Conservation (phyloP, 1,140 invertebrate species). For the Cardiocondyla obscurior region DNA sequence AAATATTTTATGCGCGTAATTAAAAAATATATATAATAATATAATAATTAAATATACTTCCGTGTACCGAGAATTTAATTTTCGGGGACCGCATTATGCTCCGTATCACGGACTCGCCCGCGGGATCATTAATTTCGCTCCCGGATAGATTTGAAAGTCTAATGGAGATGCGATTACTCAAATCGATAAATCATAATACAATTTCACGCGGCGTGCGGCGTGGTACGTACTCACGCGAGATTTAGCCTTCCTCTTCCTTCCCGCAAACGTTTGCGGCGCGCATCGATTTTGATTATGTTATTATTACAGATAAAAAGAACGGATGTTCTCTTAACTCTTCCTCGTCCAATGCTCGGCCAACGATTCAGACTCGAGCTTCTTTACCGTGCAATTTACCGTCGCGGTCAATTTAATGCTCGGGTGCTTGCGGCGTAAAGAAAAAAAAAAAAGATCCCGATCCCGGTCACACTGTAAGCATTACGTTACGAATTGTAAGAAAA, state of each 20-base stretch:
- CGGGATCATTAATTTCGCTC: not conserved
- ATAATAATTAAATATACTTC: not conserved
- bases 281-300: constrained; percentile 3
- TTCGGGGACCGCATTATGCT: not conserved
- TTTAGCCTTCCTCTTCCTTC: not conserved
- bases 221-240: not conserved
- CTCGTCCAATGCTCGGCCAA: not conserved
- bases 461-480: constrained; percentile 24
- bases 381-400: constrained; percentile 25
- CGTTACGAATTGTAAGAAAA: constrained; percentile 27
- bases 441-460: constrained; percentile 7
- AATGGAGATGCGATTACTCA: not conserved
- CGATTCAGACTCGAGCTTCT: constrained; percentile 16
- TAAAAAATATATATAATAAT: too few relatives aligned
- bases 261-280: not conserved
- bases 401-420: constrained; percentile 45
- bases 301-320: constrained; percentile 18
- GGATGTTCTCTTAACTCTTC: not conserved
- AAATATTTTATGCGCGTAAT: not conserved
- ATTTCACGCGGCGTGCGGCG: not conserved
- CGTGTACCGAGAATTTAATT: not conserved
- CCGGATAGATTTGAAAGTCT: not conserved
- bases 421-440: constrained; percentile 24
- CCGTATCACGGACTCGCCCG: not conserved
- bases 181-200: not conserved